Conservation (phyloP, 2,797 vertebrate genomes). For the Fratercula arctica region DNA sequence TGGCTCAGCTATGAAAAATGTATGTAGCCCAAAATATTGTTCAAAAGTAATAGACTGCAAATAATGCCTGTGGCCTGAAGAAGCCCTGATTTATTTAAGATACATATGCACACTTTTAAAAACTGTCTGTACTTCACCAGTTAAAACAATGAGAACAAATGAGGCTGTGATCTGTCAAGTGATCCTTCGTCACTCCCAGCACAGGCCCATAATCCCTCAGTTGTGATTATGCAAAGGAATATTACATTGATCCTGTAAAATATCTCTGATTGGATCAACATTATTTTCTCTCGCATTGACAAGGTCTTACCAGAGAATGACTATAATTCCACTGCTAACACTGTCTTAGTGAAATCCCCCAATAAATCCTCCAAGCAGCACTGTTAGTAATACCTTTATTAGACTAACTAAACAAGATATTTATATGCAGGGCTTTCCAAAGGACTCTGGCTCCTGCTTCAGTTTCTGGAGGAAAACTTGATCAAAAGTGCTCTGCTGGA, state of each 20-base stretch:
- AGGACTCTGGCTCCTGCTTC: constrained; percentile 13
- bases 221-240: constrained; percentile 63
- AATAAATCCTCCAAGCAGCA: constrained; percentile 78
- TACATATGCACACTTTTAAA: not conserved
- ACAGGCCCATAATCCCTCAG: constrained; percentile 53
- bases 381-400: constrained; percentile 72
- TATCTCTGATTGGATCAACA: constrained; percentile 75
- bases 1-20: constrained; percentile 7
- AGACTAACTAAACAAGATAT: constrained; percentile 75
- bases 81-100: not conserved
- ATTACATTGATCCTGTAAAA: constrained; percentile 71
- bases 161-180: constrained; percentile 51
- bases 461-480: constrained; percentile 12
- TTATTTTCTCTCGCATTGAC: constrained; percentile 68
- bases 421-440: constrained; percentile 58
- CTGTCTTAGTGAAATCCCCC: constrained; percentile 76
- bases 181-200: constrained; percentile 40
- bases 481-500: not conserved
- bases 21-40: not conserved
- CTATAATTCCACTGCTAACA: constrained; percentile 74
- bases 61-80: not conserved
- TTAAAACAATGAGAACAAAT: constrained; percentile 40
- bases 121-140: not conserved
- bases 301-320: constrained; percentile 68
- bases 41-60: constrained; percentile 21